Percentiles rank a stretch among this genome's conserved stretches.
Conservation (phyloP, 2,113 vertebrate genomes). For the Aphelocoma coerulescens region DNA sequence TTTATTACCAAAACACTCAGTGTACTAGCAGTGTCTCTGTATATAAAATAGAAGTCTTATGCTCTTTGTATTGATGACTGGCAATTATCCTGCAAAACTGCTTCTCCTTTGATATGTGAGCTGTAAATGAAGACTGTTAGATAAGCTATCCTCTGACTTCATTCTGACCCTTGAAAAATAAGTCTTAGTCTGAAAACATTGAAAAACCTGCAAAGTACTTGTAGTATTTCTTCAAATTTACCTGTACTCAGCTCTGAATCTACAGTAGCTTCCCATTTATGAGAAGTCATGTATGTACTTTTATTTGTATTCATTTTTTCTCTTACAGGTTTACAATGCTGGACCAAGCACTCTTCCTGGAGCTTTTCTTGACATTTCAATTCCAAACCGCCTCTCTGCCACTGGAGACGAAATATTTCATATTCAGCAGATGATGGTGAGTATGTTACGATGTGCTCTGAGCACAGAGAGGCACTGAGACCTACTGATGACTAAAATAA, state of each 20-base stretch:
- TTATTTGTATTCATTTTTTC: background rate
- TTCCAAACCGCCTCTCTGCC: constrained; percentile 87
- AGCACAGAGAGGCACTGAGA: background rate
- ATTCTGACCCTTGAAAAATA: background rate
- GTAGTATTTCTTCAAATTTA: background rate
- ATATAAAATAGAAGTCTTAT: background rate
- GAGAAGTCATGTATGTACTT: background rate
- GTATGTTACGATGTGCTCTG: background rate
- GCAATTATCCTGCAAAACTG: background rate
- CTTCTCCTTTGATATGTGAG: background rate
- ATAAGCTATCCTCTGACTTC: background rate
- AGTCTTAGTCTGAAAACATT: background rate
- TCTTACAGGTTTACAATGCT: constrained; percentile 89
- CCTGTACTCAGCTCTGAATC: background rate
- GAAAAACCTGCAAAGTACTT: background rate
- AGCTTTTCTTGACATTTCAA: constrained; percentile 85
- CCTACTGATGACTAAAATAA: background rate
- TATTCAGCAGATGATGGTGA: constrained; percentile 87
- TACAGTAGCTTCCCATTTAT: background rate
- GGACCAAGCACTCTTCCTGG: constrained; percentile 94
- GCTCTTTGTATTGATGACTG: background rate
- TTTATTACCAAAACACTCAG: background rate
- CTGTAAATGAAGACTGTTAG: background rate
- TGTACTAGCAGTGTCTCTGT: background rate
- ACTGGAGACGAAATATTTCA: constrained; percentile 91